Base-by-base conservation (phyloP, 2,797 vertebrate species). In the Delichon dasypus region DNA sequence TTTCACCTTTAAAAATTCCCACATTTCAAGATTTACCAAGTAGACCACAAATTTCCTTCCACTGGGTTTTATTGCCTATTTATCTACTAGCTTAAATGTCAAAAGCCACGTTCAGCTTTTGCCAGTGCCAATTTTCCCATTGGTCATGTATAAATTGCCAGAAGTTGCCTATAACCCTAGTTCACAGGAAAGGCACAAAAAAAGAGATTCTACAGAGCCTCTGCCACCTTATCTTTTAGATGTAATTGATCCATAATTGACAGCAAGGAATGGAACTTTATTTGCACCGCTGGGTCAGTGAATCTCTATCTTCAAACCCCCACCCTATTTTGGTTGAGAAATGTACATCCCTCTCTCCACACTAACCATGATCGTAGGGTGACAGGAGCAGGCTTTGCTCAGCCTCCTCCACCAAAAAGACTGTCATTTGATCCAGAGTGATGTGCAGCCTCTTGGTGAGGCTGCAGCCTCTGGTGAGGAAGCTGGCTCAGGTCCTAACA, bases 401-500 rank as follows among this genome's bases (percentile, higher is more conserved):
- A 74, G 27, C 23, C 51, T 75, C 27, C 72, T 77, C 53, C 34
- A 23, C 11, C 1, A 1, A 19, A 53, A 84, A 57, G 40, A 5
- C 15, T 34, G 8, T 14, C 7, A 23, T 74, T 57, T 55, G 42
- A 44, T 11, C 4, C 25, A 65, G 67, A 58, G 48, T 30, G 36
- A 23, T 27, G 29, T 73, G 60, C 66, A 73, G 77, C 57, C 45
- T 67, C n/a, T 2, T 13, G 57, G 53, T 10, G 70, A 88, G 66
- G 42, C 58, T 75, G 14, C 67, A 91, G 10, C 38, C 47, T 70
- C 74, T 45, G 32, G 19, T 5, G 9, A 72, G 80, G 73, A 76
- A 90, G 74, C 85, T 93, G 94, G 95, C 91, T 34, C 42, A 16
- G 29, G 19, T 89, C 91, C 94, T 83, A 74, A 54, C 44, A 19